Conservation (phyloP, 2,888 invertebrate genomes). For the Standfussiana lucernea region DNA sequence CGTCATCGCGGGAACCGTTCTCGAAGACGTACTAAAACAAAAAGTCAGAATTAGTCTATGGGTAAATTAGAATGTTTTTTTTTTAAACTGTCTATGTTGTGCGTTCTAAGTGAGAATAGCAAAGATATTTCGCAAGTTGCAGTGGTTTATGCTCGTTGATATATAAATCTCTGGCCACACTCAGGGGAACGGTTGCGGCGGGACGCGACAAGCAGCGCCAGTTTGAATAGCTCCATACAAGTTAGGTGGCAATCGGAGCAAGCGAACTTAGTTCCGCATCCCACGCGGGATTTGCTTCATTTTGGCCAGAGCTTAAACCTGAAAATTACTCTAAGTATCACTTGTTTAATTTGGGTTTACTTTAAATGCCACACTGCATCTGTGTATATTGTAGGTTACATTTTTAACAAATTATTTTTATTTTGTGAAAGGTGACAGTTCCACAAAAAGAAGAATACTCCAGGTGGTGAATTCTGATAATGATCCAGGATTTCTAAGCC, state of each 20-base stretch:
- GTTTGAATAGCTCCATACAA: neutral
- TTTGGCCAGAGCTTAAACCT: neutral
- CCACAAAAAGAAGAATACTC: neutral
- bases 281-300: neutral
- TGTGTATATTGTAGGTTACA: neutral
- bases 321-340: neutral
- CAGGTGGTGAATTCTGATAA: neutral
- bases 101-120: neutral
- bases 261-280: neutral
- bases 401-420: neutral
- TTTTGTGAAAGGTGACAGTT: neutral
- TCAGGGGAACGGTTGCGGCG: too few relatives aligned
- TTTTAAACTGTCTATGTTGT: neutral
- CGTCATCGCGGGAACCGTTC: constrained; percentile 85
- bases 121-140: neutral
- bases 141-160: constrained; percentile 2
- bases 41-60: constrained; percentile 38
- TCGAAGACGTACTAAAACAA: constrained; percentile 89
- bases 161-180: neutral
- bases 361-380: neutral
- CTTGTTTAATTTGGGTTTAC: neutral
- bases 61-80: neutral
- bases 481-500: constrained; percentile 36
- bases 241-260: neutral
- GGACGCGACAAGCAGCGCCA: neutral